phyloP scores from a whole-genome alignment of 2,888 invertebrate species.

The Serripes groenlandicus region DNA sequence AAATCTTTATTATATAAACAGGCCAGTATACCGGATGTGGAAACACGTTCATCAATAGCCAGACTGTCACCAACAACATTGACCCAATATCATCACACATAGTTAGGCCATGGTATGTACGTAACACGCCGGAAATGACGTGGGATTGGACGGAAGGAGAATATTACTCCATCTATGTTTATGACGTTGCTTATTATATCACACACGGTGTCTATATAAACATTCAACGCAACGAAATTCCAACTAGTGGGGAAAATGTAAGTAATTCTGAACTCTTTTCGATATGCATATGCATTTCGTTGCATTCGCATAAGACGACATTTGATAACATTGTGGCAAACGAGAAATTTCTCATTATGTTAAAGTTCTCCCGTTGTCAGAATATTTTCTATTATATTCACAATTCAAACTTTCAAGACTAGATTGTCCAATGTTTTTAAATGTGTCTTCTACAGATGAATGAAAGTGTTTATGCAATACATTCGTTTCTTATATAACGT shows the following conservation, averaged over 20 bases:
- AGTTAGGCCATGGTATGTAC: slow-evolving; percentile 48
- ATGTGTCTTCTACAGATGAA: no score
- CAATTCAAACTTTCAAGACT: no score
- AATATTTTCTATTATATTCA: no score
- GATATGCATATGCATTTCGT: no score
- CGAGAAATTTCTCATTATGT: no score
- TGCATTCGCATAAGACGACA: no score
- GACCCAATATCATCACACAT: slow-evolving; percentile 42
- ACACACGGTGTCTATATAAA: slow-evolving; percentile 60
- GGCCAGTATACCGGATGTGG: slow-evolving; percentile 58
- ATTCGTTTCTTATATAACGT: no score
- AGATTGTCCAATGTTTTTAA: no score
- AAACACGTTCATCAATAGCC: slow-evolving; percentile 28
- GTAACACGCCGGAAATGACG: slow-evolving; percentile 30
- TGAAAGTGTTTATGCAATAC: no score
- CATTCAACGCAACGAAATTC: slow-evolving; percentile 57
- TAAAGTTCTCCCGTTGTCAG: no score
- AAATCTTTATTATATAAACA: background rate
- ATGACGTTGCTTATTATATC: slow-evolving; percentile 49
- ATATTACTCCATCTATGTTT: slow-evolving; percentile 51
- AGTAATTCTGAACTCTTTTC: no score
- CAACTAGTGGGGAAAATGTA: slow-evolving; percentile 10
- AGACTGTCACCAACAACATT: slow-evolving; percentile 14
- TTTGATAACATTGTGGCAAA: no score
- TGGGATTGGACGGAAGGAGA: slow-evolving; percentile 9